Conservation (phyloP, 2,888 invertebrate species). For the Dryocosmus kuriphilus region DNA sequence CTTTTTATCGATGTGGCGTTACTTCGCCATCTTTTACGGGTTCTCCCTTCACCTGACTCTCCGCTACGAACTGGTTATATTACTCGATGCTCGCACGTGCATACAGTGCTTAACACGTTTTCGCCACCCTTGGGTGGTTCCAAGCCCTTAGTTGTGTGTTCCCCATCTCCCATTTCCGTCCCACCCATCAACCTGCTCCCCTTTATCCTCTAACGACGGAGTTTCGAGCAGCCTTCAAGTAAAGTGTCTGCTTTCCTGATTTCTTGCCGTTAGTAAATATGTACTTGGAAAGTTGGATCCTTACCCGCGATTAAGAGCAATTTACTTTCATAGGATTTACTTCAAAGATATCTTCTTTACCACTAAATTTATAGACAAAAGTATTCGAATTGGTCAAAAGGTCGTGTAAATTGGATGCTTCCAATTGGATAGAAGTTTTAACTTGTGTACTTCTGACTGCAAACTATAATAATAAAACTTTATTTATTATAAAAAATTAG, state of each 20-base stretch:
- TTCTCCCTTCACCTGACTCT: slow-evolving; percentile 15
- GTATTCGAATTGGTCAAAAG: neutral
- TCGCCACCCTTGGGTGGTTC: slow-evolving; percentile 37
- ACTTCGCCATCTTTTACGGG: slow-evolving; percentile 33
- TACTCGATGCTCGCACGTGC: slow-evolving; percentile 33
- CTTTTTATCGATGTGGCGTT: slow-evolving; percentile 30
- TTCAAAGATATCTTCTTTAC: neutral
- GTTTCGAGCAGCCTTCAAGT: slow-evolving; percentile 36
- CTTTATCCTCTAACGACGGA: slow-evolving; percentile 29
- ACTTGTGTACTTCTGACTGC: neutral
- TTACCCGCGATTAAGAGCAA: slow-evolving; percentile 28
- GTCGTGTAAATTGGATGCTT: no score
- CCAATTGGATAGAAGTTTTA: neutral
- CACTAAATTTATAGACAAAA: neutral
- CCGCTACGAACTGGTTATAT: slow-evolving; percentile 31
- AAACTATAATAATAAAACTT: no score
- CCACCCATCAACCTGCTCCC: slow-evolving; percentile 37
- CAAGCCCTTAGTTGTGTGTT: slow-evolving; percentile 22
- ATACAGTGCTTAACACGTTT: slow-evolving; percentile 36
- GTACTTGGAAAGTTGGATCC: slow-evolving; percentile 29
- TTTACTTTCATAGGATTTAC: neutral
- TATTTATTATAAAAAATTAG: no score
- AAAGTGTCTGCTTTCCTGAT: slow-evolving; percentile 34
- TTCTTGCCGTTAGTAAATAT: slow-evolving; percentile 34
- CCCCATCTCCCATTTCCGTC: slow-evolving; percentile 25